These are phyloP conservation scores for Aquatica leii DNA, from an alignment of 2,888 invertebrate species.

Conservation along the genomic window DNA sequence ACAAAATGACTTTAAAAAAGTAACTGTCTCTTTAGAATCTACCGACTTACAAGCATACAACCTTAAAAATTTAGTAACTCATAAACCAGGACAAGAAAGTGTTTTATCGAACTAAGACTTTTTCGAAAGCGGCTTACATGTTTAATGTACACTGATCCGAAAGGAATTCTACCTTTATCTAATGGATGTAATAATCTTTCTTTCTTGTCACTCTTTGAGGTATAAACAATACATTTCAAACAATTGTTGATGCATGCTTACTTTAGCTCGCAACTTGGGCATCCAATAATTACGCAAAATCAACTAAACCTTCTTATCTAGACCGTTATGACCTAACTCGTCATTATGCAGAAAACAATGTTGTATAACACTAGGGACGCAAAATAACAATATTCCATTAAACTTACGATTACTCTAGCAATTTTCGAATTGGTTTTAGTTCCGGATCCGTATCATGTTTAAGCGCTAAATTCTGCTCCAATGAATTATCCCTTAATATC, in stretches of 20 bases:
- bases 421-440: too few species aligned
- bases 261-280: constrained; percentile 4
- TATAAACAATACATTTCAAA: constrained; percentile 46
- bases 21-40: constrained; percentile 37
- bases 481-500: too few species aligned
- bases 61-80: constrained; percentile 46
- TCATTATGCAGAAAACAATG: constrained; percentile 40
- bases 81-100: constrained; percentile 47
- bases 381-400: too few species aligned
- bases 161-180: constrained; percentile 36
- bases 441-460: too few species aligned
- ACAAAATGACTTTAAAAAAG: constrained; percentile 40
- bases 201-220: constrained; percentile 36
- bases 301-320: constrained; percentile 46
- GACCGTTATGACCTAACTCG: constrained; percentile 47
- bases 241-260: constrained; percentile 42
- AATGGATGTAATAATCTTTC: constrained; percentile 43
- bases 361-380: constrained; percentile 25
- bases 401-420: too few species aligned
- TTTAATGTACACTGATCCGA: constrained; percentile 8
- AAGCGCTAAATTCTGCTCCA: too few species aligned
- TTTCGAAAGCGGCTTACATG: constrained; percentile 30
- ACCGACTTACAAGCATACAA: constrained; percentile 42
- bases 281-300: constrained; percentile 50
- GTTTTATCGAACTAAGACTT: constrained; percentile 1